These are phyloP conservation scores for Actinia tenebrosa DNA, from an alignment of 64 coral and sea anemone genomes.

Conservation along the genomic window DNA sequence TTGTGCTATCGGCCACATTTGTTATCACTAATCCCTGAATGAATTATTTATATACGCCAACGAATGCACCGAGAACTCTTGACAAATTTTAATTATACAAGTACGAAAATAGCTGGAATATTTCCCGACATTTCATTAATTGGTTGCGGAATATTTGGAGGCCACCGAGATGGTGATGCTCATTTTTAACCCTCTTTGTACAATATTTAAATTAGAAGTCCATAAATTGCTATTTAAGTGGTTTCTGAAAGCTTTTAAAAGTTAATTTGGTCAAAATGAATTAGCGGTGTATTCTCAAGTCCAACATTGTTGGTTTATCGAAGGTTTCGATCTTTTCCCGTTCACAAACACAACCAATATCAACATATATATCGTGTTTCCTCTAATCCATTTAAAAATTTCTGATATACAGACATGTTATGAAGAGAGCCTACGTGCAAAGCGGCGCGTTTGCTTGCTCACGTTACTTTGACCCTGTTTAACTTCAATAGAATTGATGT, in stretches of 20 bases:
- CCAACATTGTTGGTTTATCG: neutral
- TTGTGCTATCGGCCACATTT: neutral
- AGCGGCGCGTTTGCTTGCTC: neutral
- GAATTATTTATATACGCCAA: neutral
- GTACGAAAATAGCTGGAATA: neutral
- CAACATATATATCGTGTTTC: neutral
- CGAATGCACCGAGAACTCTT: neutral
- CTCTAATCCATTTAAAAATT: neutral
- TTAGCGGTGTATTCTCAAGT: neutral
- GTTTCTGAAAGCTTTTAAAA: neutral
- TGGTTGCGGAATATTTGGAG: neutral
- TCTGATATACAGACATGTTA: neutral
- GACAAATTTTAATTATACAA: neutral
- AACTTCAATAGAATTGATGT: neutral
- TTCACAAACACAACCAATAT: neutral
- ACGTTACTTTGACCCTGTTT: conserved; percentile 5
- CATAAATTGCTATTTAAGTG: neutral
- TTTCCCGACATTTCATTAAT: neutral
- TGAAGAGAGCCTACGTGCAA: neutral
- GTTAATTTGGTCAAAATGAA: neutral
- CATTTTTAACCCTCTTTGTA: neutral
- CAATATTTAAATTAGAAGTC: neutral
- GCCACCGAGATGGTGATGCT: neutral
- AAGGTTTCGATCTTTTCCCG: neutral
- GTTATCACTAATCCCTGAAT: neutral